Evolutionary conservation across 1,140 invertebrate species (phyloP).

Genomic region (Drosophila subobscura): DNA sequence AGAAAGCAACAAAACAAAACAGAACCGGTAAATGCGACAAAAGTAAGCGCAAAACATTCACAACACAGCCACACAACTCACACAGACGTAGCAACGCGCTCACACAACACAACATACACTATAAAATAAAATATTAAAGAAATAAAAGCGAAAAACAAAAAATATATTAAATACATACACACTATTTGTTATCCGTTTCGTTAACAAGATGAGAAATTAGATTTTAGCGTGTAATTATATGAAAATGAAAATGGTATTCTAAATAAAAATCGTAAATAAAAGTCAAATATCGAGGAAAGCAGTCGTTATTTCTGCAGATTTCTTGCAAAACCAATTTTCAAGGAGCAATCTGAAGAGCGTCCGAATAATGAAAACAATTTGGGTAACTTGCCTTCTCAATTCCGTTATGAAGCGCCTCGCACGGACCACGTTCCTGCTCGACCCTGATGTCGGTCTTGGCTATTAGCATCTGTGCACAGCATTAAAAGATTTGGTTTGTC

Average conservation of each 20-base stretch:
- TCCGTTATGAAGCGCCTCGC: too few relatives aligned
- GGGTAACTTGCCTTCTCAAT: too few relatives aligned
- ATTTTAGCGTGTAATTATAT: conserved; percentile 72
- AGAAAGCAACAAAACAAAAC: conserved; percentile 33
- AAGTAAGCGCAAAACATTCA: conserved; percentile 31
- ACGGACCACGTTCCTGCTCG: too few relatives aligned
- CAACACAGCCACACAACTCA: conserved; percentile 26
- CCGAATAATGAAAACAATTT: too few relatives aligned
- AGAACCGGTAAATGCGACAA: conserved; percentile 52
- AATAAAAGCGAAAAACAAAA: conserved; percentile 27
- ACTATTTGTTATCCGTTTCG: conserved; percentile 65
- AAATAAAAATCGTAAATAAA: conserved; percentile 76
- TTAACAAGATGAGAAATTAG: conserved; percentile 76
- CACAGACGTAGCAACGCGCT: conserved; percentile 32
- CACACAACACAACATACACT: conserved; percentile 26
- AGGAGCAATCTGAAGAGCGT: too few relatives aligned
- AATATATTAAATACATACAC: conserved; percentile 37
- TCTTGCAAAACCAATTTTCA: too few relatives aligned
- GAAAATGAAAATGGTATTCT: conserved; percentile 74
- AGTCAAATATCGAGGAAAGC: conserved; percentile 11
- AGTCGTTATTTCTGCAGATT: neutral
- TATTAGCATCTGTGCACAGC: too few relatives aligned
- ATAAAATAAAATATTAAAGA: conserved; percentile 13
- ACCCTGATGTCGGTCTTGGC: too few relatives aligned
- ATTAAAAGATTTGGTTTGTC: too few relatives aligned